Evolutionary conservation across 2,888 invertebrate species (phyloP).

Genomic region (Sinohyriopsis cumingii): DNA sequence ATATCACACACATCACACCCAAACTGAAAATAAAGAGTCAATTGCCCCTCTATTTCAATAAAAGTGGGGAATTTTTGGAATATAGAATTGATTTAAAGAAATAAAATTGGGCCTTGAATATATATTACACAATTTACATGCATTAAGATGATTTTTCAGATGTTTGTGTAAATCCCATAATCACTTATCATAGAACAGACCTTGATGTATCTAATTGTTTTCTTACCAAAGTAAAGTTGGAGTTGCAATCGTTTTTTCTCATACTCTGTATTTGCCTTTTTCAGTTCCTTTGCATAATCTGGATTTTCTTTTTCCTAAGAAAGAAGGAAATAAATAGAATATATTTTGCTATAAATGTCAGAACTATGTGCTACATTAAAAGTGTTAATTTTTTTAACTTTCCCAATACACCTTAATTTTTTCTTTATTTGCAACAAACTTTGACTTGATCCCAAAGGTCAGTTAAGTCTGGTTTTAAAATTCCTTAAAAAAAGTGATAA

Average conservation of each 20-base stretch:
- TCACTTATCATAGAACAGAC: neutral
- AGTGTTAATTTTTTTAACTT: too few relatives aligned
- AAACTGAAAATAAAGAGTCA: too few relatives aligned
- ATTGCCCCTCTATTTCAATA: too few relatives aligned
- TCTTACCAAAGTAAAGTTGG: slow-evolving; percentile 86
- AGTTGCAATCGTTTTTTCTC: slow-evolving; percentile 89
- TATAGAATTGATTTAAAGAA: too few relatives aligned
- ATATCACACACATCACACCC: too few relatives aligned
- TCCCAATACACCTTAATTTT: too few relatives aligned
- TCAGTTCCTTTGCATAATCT: slow-evolving; percentile 93
- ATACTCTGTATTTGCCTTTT: slow-evolving; percentile 88
- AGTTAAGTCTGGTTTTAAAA: too few relatives aligned
- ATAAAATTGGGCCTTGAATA: neutral
- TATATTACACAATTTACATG: neutral
- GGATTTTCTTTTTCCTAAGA: slow-evolving; percentile 94
- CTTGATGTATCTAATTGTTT: neutral
- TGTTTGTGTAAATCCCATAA: neutral
- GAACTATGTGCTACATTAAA: neutral
- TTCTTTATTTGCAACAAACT: too few relatives aligned
- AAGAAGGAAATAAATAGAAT: slow-evolving; percentile 11
- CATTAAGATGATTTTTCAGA: neutral
- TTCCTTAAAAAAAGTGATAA: too few relatives aligned
- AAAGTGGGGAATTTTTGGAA: too few relatives aligned
- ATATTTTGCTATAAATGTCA: neutral
- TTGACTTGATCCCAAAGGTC: too few relatives aligned